A percentile compares a stretch with the other conserved stretches of the same genome.
phyloP scores from a whole-genome alignment of 2,113 vertebrate genomes.

The Callipepla squamata region DNA sequence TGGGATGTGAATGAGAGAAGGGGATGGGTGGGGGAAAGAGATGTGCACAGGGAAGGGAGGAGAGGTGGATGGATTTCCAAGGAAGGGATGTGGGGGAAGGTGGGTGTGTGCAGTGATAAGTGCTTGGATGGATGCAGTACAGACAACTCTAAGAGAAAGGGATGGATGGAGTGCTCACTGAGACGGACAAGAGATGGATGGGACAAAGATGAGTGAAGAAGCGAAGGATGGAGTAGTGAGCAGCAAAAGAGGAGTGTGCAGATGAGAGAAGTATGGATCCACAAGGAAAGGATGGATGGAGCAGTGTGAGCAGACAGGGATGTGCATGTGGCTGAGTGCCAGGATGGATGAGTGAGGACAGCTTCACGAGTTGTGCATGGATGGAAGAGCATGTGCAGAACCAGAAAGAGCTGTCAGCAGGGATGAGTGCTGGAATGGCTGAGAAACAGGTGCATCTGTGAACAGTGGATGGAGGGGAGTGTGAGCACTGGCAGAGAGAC shows the following conservation, averaged over 20 bases:
- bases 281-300: neutral
- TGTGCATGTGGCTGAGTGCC: too few species aligned
- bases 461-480: neutral
- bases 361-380: too few species aligned
- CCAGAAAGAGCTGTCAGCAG: neutral
- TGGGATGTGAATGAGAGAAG: neutral
- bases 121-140: neutral
- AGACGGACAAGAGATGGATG: neutral
- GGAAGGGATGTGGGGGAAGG: neutral
- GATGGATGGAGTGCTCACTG: neutral
- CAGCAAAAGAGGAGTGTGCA: neutral
- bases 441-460: neutral
- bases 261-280: neutral
- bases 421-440: accelerated
- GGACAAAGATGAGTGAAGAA: neutral
- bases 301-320: neutral
- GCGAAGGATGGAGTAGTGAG: neutral
- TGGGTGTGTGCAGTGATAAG: too few species aligned
- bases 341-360: neutral
- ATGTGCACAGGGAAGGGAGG: neutral
- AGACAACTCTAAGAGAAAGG: neutral
- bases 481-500: neutral
- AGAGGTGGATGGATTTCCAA: neutral
- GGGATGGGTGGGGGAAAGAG: neutral
- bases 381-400: neutral